Conservation (phyloP, 23 tunicate species). For the Oikopleura dioica region DNA sequence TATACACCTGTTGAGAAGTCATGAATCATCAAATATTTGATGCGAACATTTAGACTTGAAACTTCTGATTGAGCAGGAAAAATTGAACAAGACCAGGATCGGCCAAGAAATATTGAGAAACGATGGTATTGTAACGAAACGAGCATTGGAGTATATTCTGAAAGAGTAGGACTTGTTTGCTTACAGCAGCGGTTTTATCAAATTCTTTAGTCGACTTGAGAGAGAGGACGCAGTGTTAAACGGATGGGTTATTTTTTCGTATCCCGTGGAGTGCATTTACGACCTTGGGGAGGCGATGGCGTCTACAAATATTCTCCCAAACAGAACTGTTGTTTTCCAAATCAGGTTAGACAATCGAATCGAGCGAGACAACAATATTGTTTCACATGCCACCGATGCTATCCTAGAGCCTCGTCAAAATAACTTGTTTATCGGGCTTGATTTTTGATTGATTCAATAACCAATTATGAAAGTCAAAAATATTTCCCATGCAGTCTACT, state of each 20-base stretch:
- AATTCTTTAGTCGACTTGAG: background rate
- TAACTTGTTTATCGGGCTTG: no score
- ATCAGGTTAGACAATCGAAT: no score
- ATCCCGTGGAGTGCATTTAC: background rate
- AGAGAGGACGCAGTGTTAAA: background rate
- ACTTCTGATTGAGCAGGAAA: no score
- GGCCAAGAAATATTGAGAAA: background rate
- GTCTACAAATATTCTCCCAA: background rate
- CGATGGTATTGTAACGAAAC: background rate
- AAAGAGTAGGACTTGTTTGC: background rate
- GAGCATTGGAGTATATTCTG: background rate
- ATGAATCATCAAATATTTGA: background rate
- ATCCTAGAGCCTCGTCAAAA: no score
- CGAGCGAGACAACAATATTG: no score
- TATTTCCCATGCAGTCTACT: no score
- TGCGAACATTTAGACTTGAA: background rate
- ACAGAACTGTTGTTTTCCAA: background rate
- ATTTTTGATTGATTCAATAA: no score
- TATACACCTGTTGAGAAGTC: background rate
- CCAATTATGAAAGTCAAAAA: no score
- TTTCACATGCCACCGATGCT: no score
- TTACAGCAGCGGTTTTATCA: no score
- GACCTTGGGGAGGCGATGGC: background rate
- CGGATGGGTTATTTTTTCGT: background rate
- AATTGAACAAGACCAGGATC: background rate